Percentiles rank a stretch among this genome's conserved stretches.
Conservation (phyloP, 2,113 vertebrate genomes). For the Pampusana beccarii region DNA sequence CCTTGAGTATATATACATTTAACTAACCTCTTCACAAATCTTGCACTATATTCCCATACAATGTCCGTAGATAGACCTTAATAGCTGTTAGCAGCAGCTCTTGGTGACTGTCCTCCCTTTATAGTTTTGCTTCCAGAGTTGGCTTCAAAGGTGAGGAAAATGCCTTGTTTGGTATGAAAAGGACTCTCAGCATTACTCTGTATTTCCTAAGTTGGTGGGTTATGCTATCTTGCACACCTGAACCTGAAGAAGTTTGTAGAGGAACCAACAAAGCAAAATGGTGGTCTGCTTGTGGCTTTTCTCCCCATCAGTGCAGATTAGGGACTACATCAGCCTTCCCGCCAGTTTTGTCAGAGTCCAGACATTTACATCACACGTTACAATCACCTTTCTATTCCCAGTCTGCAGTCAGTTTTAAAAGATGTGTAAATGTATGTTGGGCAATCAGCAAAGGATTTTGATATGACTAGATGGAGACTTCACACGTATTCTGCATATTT, state of each 20-base stretch:
- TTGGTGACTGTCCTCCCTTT: background rate
- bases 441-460: background rate
- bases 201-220: background rate
- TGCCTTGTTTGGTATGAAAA: background rate
- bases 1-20: too few species aligned
- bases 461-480: background rate
- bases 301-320: background rate
- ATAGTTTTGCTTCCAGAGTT: background rate
- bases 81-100: background rate
- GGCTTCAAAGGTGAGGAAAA: background rate
- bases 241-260: background rate
- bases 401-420: background rate
- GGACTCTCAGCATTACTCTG: background rate
- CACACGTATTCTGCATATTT: background rate
- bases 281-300: background rate
- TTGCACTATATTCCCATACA: too few species aligned
- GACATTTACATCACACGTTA: background rate
- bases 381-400: background rate
- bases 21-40: too few species aligned
- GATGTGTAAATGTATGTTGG: background rate
- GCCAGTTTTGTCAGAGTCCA: background rate
- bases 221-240: background rate
- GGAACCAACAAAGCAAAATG: background rate
- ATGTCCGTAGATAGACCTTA: background rate
- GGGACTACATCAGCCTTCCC: background rate